Evolutionary conservation across 2,113 vertebrate genomes (phyloP).

Genomic region (Antigone vipio): DNA sequence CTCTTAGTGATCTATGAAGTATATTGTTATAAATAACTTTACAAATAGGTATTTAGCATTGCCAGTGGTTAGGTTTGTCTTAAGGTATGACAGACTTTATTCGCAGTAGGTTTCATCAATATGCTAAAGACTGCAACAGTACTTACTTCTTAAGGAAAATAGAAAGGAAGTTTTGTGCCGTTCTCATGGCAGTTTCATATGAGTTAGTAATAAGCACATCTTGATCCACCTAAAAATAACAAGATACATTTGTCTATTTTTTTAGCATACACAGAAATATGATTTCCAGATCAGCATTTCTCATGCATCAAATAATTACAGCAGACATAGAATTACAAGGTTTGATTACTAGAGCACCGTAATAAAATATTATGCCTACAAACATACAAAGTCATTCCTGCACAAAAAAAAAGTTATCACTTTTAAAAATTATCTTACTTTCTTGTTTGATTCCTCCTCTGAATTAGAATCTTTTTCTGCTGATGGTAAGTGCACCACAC

Average conservation of each 20-base stretch:
- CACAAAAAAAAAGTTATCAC: not conserved
- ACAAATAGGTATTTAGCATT: not conserved
- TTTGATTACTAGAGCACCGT: not conserved
- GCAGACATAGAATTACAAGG: not conserved
- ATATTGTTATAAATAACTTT: not conserved
- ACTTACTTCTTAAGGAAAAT: constrained; percentile 99
- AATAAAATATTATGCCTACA: not conserved
- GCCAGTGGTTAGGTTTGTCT: not conserved
- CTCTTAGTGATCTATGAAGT: not conserved
- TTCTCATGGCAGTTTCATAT: constrained; percentile 98
- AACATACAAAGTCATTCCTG: not conserved
- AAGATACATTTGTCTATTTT: not conserved
- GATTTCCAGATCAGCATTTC: not conserved
- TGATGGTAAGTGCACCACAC: constrained; percentile 90
- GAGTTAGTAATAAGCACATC: constrained; percentile 97
- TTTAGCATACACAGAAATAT: not conserved
- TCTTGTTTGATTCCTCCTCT: constrained; percentile 88
- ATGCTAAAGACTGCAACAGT: not conserved
- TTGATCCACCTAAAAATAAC: constrained; percentile 87
- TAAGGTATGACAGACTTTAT: not conserved
- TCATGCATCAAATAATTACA: not conserved
- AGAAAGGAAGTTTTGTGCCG: constrained; percentile 97
- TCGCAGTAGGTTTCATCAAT: not conserved
- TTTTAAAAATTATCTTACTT: constrained; percentile 72
- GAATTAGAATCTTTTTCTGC: constrained; percentile 81